Evolutionary conservation across 2,113 vertebrate genomes (phyloP).

Genomic region (Nothoprocta perdicaria): DNA sequence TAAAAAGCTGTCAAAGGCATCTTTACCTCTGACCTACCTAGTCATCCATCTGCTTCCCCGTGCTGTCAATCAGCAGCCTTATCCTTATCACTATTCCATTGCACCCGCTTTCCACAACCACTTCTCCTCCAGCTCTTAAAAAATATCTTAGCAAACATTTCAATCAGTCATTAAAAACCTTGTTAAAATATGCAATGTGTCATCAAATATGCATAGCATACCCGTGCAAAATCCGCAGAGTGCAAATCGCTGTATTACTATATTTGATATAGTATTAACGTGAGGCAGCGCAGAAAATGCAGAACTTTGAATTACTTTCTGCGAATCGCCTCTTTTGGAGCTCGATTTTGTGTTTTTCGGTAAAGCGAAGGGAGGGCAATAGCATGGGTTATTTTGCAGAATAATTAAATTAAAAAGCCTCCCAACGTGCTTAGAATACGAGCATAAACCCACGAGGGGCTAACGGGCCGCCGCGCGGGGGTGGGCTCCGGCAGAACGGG

Average conservation of each 20-base stretch:
- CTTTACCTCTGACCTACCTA: constrained; percentile 75
- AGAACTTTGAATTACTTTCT: constrained; percentile 59
- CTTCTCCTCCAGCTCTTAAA: constrained; percentile 67
- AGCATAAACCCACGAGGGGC: constrained; percentile 4
- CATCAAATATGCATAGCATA: constrained; percentile 70
- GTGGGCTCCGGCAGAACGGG: no score
- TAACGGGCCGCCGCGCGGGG: no score
- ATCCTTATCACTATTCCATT: constrained; percentile 67
- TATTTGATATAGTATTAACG: constrained; percentile 65
- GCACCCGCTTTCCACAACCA: constrained; percentile 66
- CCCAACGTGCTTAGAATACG: constrained; percentile 58
- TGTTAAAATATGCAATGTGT: constrained; percentile 76
- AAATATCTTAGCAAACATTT: constrained; percentile 73
- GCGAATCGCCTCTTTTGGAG: constrained; percentile 39
- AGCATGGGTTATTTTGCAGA: constrained; percentile 42
- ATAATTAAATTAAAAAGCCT: constrained; percentile 62
- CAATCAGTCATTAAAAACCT: constrained; percentile 75
- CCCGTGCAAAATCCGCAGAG: constrained; percentile 67
- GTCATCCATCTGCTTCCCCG: constrained; percentile 73
- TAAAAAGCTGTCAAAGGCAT: constrained; percentile 73
- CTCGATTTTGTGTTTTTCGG: constrained; percentile 22
- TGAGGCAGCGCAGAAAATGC: constrained; percentile 64
- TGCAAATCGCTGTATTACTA: constrained; percentile 35
- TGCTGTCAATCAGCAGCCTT: constrained; percentile 69
- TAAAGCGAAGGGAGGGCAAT: constrained; percentile 34